Evolutionary conservation across 2,888 invertebrate genomes (phyloP).

Genomic region (Eupithecia pulchellata): DNA sequence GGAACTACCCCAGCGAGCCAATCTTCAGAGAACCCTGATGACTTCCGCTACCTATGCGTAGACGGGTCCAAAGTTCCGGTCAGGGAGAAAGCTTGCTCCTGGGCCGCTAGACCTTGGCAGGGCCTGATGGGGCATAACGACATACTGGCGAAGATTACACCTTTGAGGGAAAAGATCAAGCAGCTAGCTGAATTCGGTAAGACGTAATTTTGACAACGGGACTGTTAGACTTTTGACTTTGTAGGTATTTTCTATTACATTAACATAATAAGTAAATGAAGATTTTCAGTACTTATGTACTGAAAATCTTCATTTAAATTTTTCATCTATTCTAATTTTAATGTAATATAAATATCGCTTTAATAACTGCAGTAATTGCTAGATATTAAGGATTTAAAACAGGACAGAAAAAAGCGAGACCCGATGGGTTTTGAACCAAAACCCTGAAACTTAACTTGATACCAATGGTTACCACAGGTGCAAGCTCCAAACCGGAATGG

Average conservation of each 20-base stretch:
- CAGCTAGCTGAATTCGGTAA: slow-evolving; percentile 80
- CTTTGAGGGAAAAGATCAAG: slow-evolving; percentile 83
- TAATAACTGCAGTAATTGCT: no score
- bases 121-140: slow-evolving; percentile 90
- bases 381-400: no score
- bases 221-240: no score
- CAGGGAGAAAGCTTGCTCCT: slow-evolving; percentile 88
- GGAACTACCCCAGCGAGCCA: slow-evolving; percentile 84
- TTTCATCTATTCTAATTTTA: no score
- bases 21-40: slow-evolving; percentile 87
- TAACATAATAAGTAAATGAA: no score
- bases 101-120: slow-evolving; percentile 95
- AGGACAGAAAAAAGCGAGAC: no score
- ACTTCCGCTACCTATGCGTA: slow-evolving; percentile 91
- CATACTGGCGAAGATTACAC: slow-evolving; percentile 80
- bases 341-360: no score
- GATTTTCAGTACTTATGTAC: no score
- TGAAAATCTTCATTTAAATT: no score
- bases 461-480: slow-evolving; percentile 54
- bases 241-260: no score
- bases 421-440: no score
- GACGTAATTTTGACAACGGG: no score
- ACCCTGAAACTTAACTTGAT: background rate
- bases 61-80: slow-evolving; percentile 90
- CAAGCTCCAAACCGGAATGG: slow-evolving; percentile 65